Conservation (phyloP, 2,888 invertebrate species). For the Biston stratarius region DNA sequence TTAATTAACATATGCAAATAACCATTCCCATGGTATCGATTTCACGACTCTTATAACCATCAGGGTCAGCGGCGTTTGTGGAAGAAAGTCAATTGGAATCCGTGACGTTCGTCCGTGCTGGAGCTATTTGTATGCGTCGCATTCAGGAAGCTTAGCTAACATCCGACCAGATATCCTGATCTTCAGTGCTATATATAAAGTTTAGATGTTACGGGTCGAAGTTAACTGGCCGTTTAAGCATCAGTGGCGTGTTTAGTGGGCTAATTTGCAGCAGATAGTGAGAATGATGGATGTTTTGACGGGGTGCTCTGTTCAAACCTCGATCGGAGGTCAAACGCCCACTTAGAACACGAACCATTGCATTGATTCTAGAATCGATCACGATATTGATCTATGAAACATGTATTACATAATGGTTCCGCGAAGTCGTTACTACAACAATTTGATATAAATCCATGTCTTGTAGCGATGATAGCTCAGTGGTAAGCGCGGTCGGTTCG, state of each 20-base stretch:
- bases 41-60: slow-evolving; percentile 63
- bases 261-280: slow-evolving; percentile 78
- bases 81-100: slow-evolving; percentile 78
- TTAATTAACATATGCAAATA: slow-evolving; percentile 60
- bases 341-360: slow-evolving; percentile 81
- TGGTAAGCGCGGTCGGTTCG: no score
- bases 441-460: slow-evolving; percentile 37
- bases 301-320: slow-evolving; percentile 72
- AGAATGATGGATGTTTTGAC: slow-evolving; percentile 79
- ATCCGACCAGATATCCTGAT: slow-evolving; percentile 44
- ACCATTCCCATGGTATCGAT: slow-evolving; percentile 65
- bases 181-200: not conserved
- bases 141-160: slow-evolving; percentile 60
- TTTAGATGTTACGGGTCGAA: slow-evolving; percentile 38
- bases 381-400: slow-evolving; percentile 60
- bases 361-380: slow-evolving; percentile 82
- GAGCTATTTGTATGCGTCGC: slow-evolving; percentile 78
- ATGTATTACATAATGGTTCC: slow-evolving; percentile 20
- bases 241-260: slow-evolving; percentile 73
- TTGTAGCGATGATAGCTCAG: no score
- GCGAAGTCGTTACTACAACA: not conserved
- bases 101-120: slow-evolving; percentile 68
- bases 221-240: slow-evolving; percentile 55
- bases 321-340: slow-evolving; percentile 82
- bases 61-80: slow-evolving; percentile 68